Conservation (phyloP, 2,797 vertebrate species). For the Craterocephalus amniculus region DNA sequence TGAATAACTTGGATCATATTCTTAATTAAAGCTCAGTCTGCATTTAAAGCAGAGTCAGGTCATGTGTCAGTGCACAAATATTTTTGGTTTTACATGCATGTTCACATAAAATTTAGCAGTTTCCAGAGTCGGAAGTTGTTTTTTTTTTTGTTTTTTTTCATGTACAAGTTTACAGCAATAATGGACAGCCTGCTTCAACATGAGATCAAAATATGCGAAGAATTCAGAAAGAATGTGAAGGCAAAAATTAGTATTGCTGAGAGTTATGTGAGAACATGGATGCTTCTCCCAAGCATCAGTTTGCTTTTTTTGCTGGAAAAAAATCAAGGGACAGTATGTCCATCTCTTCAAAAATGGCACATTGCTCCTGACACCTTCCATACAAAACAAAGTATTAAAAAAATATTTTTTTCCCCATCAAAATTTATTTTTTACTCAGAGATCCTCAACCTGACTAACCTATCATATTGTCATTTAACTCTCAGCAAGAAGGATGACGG, state of each 20-base stretch:
- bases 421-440: not conserved
- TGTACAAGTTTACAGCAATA: constrained; percentile 52
- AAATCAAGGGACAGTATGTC: not conserved
- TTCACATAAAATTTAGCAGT: constrained; percentile 8
- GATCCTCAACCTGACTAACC: not conserved
- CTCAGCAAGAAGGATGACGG: not conserved
- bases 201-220: not conserved
- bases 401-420: not conserved
- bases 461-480: not conserved
- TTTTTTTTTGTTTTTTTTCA: not conserved
- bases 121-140: not conserved
- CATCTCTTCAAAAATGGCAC: not conserved
- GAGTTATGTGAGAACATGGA: not conserved
- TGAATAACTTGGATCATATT: not conserved
- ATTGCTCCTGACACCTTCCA: not conserved
- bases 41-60: not conserved
- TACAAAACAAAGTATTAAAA: not conserved
- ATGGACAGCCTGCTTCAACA: constrained; percentile 23
- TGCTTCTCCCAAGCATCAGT: not conserved
- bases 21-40: not conserved
- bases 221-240: not conserved
- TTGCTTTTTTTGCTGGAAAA: not conserved
- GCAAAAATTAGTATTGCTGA: constrained; percentile 4
- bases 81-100: not conserved
- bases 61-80: not conserved